Conservation (phyloP, 1,140 invertebrate species). For the Brachionus koreanus region DNA sequence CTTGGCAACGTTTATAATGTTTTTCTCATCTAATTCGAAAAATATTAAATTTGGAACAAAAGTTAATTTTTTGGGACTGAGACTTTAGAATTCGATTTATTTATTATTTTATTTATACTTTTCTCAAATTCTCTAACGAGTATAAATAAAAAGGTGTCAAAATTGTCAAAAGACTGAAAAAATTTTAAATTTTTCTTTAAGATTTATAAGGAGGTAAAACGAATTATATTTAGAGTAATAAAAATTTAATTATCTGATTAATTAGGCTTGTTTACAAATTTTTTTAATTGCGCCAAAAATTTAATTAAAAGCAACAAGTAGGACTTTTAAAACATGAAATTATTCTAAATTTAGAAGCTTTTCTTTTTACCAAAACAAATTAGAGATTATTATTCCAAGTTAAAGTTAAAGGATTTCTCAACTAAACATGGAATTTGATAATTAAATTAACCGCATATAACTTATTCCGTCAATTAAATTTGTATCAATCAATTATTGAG, state of each 20-base stretch:
- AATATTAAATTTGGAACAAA: background rate
- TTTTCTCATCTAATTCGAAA: constrained; percentile 12
- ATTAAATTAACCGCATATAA: no score
- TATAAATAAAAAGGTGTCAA: background rate
- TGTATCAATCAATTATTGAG: no score
- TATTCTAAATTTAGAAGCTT: no score
- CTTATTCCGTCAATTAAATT: no score
- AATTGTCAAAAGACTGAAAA: background rate
- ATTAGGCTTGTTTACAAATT: no score
- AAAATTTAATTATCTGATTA: background rate
- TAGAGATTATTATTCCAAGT: no score
- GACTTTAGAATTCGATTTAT: background rate
- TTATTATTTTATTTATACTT: background rate
- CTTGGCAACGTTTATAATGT: background rate
- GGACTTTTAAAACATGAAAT: no score
- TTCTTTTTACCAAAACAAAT: no score
- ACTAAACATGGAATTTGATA: no score
- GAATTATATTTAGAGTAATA: background rate
- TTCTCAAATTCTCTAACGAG: background rate
- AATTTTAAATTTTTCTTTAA: background rate
- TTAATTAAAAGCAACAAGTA: no score
- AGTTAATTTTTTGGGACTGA: background rate
- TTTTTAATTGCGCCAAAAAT: no score
- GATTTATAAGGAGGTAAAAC: background rate
- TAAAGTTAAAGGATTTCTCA: no score